Evolutionary conservation across 2,797 vertebrate genomes (phyloP).

Genomic region (Galago senegalensis): DNA sequence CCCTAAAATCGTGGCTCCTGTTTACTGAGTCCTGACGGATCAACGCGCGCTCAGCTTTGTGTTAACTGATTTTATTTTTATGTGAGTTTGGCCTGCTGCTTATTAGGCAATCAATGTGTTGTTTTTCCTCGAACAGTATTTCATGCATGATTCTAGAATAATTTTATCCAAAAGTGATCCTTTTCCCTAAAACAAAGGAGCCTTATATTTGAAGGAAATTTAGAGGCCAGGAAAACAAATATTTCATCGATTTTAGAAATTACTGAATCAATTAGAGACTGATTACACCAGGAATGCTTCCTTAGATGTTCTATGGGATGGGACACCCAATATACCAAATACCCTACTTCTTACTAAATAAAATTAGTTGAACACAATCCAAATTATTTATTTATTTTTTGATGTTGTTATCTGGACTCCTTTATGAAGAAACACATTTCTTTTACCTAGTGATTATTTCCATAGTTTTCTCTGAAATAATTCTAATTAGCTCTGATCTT

Average conservation of each 20-base stretch:
- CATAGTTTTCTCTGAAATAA: neutral
- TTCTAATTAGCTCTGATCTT: neutral
- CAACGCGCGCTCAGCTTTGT: neutral
- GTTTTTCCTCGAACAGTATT: neutral
- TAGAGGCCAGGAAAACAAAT: neutral
- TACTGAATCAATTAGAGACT: neutral
- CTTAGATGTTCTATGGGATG: neutral
- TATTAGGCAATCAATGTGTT: neutral
- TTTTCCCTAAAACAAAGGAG: neutral
- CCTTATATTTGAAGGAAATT: neutral
- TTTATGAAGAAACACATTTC: neutral
- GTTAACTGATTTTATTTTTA: neutral
- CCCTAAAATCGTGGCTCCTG: neutral
- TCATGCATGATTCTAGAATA: neutral
- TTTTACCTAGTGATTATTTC: neutral
- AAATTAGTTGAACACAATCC: neutral
- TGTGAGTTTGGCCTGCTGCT: neutral
- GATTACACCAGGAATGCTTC: neutral
- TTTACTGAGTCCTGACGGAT: neutral
- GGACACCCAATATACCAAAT: neutral
- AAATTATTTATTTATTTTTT: conserved; percentile 37
- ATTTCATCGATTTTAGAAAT: neutral
- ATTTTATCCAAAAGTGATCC: neutral
- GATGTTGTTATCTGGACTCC: neutral
- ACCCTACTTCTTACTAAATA: neutral